Base-by-base conservation (phyloP, 2,888 invertebrate species). In the Drosophila cognata region DNA sequence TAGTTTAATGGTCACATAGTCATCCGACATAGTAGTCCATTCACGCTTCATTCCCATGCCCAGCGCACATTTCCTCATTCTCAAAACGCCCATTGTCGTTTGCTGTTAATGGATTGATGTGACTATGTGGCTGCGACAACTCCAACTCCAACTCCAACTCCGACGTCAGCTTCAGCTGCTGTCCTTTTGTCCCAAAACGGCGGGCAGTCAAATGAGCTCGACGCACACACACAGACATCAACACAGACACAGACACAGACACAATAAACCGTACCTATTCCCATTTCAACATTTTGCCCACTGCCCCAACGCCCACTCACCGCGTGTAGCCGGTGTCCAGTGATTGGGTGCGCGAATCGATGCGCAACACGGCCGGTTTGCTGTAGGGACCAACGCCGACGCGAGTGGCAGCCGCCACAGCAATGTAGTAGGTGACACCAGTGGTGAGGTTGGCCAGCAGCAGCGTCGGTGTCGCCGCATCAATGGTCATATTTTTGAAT, bases 331-430 rank as follows among this genome's bases (percentile, higher is more conserved):
- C 92, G 56, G 93, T 93, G 90, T 95, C 94, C 71, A 94, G 91
- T 71, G 94, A 92, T 78, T 94, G 94, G 33, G 94, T 94, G 55
- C 94, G 94, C 50, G 95, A 94, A 93, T 95, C 95, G 76, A 95
- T 93, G 66, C 95, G 93, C 68, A 96, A 89, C 38, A 94, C 94
- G 11, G 95, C 96, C 81, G 97, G 96, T 77, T 95, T 94, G 89
- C 96, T 96, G 87, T 95, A 97, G 53, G 97, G 97, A 4, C 98
- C 98, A 35, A 96, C 93, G 25, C 98, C 98, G 64, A 96, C 95
- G 77, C 95, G 94, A 16, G 97, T 98, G 88, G 95, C 95, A 13
- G 98, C 98, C 35, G 97, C 97, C 61, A 98, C 96, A 92, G 96
- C 95, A 31, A 98, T 96, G 61, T 95, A 96, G 93, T 98, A 98